Conservation (phyloP, 2,888 invertebrate genomes). For the Automeris io region DNA sequence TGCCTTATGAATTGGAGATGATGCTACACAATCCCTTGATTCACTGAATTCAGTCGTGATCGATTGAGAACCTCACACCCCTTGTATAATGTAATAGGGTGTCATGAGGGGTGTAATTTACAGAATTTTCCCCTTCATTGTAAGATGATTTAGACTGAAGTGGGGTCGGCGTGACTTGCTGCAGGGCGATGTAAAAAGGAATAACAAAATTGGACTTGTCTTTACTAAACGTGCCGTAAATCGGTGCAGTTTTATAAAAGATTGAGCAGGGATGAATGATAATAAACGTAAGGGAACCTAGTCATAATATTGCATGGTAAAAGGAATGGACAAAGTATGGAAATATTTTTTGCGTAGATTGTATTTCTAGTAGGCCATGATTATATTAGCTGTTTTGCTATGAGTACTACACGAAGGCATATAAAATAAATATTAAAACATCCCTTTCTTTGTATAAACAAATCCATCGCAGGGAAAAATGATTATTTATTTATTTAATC, state of each 20-base stretch:
- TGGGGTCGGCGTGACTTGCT: conserved; percentile 55
- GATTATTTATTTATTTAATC: too few relatives aligned
- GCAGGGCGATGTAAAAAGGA: conserved; percentile 26
- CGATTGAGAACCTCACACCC: conserved; percentile 35
- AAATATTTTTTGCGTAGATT: too few relatives aligned
- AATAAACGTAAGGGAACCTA: too few relatives aligned
- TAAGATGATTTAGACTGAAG: conserved; percentile 53
- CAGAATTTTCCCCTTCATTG: conserved; percentile 63
- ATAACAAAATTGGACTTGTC: conserved; percentile 7
- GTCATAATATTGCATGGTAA: too few relatives aligned
- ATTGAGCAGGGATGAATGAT: neutral
- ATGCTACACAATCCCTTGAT: conserved; percentile 12
- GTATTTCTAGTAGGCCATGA: too few relatives aligned
- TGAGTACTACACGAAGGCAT: too few relatives aligned
- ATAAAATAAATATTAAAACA: too few relatives aligned
- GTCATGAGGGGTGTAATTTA: conserved; percentile 61
- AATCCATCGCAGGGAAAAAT: too few relatives aligned
- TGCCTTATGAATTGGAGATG: conserved; percentile 1
- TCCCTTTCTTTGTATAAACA: too few relatives aligned
- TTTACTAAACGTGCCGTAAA: neutral
- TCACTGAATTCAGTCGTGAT: conserved; percentile 6
- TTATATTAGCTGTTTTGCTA: too few relatives aligned
- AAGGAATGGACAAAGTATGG: too few relatives aligned
- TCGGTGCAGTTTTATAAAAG: neutral
- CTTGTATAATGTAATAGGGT: conserved; percentile 50